A percentile compares a stretch with the other conserved stretches of the same genome.
Evolutionary conservation across 2,888 invertebrate genomes (phyloP).

Genomic region (Nymphalis polychloros): DNA sequence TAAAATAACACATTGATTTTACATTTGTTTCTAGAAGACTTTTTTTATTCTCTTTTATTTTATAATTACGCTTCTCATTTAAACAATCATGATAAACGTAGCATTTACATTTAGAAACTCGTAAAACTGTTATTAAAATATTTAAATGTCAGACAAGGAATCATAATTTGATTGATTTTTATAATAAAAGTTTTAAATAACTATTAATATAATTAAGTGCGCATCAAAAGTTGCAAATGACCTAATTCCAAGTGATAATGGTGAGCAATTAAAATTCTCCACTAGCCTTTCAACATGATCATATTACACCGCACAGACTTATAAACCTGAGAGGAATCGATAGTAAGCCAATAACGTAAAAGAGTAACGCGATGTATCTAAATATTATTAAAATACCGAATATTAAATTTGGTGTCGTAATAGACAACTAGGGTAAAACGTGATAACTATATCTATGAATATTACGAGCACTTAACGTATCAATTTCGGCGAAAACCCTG

Average conservation of each 20-base stretch:
- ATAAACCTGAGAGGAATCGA: slow-evolving; percentile 10
- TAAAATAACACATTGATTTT: not conserved
- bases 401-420: no score
- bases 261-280: slow-evolving; percentile 18
- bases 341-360: not conserved
- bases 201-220: not conserved
- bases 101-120: not conserved
- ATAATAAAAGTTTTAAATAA: not conserved
- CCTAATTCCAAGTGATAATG: slow-evolving; percentile 16
- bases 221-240: slow-evolving; percentile 13
- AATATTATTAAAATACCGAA: not conserved
- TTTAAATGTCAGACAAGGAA: not conserved
- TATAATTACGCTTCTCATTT: not conserved
- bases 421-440: no score
- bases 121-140: not conserved
- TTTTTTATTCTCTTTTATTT: not conserved
- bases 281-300: slow-evolving; percentile 3
- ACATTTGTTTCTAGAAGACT: not conserved
- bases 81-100: not conserved
- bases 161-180: not conserved
- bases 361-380: not conserved
- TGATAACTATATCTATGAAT: no score
- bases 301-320: slow-evolving; percentile 17
- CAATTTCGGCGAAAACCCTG: no score
- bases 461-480: no score